Evolutionary conservation across 1,140 invertebrate species (phyloP).

Genomic region (Anthonomus grandis): DNA sequence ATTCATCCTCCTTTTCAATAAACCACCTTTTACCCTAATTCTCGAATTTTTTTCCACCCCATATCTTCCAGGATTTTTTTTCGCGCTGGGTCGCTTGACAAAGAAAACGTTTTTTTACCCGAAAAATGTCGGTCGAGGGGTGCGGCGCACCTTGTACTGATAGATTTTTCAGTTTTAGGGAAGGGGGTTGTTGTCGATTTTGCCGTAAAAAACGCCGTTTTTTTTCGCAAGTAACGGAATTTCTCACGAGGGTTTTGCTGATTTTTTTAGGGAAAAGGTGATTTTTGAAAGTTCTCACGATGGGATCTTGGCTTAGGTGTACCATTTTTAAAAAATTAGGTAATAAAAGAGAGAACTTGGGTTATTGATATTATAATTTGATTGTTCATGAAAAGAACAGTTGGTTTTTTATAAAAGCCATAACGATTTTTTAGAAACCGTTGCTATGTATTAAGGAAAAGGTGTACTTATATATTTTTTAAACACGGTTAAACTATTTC

Average conservation of each 20-base stretch:
- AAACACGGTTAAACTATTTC: no score
- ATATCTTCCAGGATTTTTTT: conserved; percentile 35
- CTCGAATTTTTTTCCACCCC: conserved; percentile 38
- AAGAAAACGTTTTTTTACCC: conserved; percentile 17
- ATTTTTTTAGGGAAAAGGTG: no score
- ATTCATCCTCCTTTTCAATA: conserved; percentile 30
- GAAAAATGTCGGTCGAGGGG: conserved; percentile 6
- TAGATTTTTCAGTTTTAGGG: background rate
- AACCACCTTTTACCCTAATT: conserved; percentile 15
- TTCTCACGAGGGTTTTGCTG: conserved; percentile 21
- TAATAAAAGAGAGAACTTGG: no score
- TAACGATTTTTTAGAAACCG: no score
- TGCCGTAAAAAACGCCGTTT: conserved; percentile 20
- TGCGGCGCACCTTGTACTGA: conserved; percentile 7
- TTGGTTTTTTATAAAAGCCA: no score
- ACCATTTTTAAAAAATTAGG: no score
- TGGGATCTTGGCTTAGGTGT: no score
- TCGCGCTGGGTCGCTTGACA: background rate
- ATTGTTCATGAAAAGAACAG: no score
- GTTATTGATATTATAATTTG: no score
- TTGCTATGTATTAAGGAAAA: no score
- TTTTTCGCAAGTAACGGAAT: conserved; percentile 27
- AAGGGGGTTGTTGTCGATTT: conserved; percentile 11
- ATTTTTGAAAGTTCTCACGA: no score
- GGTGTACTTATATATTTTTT: no score